Percentiles rank a stretch among this genome's conserved stretches.
Evolutionary conservation across 1,140 invertebrate species (phyloP).

Genomic region (Pissodes strobi): DNA sequence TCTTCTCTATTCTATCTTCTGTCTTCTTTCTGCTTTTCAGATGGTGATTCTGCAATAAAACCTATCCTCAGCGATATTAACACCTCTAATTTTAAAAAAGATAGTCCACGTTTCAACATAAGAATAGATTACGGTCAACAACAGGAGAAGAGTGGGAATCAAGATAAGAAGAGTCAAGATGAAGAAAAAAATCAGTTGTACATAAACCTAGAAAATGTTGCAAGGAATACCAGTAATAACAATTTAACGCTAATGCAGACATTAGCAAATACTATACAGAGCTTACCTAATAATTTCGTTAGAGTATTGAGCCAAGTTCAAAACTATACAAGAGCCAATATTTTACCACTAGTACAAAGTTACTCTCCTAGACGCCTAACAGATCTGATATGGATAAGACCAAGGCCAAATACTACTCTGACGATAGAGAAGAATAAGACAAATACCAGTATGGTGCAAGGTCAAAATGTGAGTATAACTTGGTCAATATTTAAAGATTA

Average conservation of each 20-base stretch:
- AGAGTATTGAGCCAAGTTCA: slow-evolving; percentile 30
- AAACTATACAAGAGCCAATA: slow-evolving; percentile 29
- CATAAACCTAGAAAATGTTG: neutral
- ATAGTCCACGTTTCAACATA: neutral
- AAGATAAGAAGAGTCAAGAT: neutral
- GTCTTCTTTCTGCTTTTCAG: slow-evolving; percentile 23
- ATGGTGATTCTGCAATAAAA: neutral
- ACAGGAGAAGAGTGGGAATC: neutral
- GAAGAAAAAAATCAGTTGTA: neutral
- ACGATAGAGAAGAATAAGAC: neutral
- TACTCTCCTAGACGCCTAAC: slow-evolving; percentile 4
- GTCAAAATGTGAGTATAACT: slow-evolving; percentile 7
- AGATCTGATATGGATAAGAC: slow-evolving; percentile 25
- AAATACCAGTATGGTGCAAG: slow-evolving; percentile 2
- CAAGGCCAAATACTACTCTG: slow-evolving; percentile 12
- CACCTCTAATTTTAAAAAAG: slow-evolving; percentile 1
- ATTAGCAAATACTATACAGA: slow-evolving; percentile 28
- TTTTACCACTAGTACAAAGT: slow-evolving; percentile 26
- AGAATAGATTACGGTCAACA: slow-evolving; percentile 8
- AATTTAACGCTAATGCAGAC: slow-evolving; percentile 23
- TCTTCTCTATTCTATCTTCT: slow-evolving; percentile 9
- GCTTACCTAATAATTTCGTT: slow-evolving; percentile 28
- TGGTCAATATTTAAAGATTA: neutral
- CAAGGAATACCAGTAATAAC: neutral
- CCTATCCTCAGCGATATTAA: slow-evolving; percentile 9